phyloP scores from a whole-genome alignment of 2,888 invertebrate species.

The Machimus atricapillus region DNA sequence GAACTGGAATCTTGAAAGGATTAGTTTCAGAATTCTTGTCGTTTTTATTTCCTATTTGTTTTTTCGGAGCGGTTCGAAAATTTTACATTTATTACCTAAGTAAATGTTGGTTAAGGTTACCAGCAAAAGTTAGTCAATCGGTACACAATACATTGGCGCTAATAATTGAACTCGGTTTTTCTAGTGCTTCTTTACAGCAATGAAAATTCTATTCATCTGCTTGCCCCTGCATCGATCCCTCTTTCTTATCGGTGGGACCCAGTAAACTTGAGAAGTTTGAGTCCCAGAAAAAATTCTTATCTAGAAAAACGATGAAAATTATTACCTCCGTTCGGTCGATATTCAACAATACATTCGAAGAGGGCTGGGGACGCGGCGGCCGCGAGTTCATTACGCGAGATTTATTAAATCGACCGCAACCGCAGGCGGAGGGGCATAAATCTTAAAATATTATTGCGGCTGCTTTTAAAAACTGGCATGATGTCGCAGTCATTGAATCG shows the following conservation, averaged over 20 bases:
- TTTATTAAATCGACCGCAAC: slow-evolving; percentile 44
- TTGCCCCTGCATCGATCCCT: neutral
- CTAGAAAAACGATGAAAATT: slow-evolving; percentile 7
- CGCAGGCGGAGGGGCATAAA: neutral
- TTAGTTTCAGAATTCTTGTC: too few species aligned
- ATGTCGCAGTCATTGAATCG: slow-evolving; percentile 8
- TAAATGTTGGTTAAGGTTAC: too few species aligned
- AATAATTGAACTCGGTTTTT: neutral
- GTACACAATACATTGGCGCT: too few species aligned
- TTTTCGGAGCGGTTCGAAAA: too few species aligned
- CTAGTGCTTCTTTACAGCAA: neutral
- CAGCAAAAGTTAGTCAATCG: too few species aligned
- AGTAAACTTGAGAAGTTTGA: slow-evolving; percentile 3
- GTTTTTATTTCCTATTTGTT: too few species aligned
- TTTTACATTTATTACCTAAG: too few species aligned
- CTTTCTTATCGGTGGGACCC: neutral
- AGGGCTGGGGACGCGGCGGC: slow-evolving; percentile 30
- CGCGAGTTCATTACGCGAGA: slow-evolving; percentile 42
- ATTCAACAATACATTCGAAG: neutral
- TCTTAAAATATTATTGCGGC: slow-evolving; percentile 6
- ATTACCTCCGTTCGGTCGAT: slow-evolving; percentile 12
- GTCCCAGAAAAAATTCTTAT: neutral
- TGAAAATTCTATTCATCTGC: neutral
- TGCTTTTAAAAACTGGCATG: neutral
- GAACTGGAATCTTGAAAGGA: too few species aligned